Evolutionary conservation across 2,797 vertebrate species (phyloP), one percentile per base, ranked within the genome.

Genomic region (Dendrocincla tyrannina): DNA sequence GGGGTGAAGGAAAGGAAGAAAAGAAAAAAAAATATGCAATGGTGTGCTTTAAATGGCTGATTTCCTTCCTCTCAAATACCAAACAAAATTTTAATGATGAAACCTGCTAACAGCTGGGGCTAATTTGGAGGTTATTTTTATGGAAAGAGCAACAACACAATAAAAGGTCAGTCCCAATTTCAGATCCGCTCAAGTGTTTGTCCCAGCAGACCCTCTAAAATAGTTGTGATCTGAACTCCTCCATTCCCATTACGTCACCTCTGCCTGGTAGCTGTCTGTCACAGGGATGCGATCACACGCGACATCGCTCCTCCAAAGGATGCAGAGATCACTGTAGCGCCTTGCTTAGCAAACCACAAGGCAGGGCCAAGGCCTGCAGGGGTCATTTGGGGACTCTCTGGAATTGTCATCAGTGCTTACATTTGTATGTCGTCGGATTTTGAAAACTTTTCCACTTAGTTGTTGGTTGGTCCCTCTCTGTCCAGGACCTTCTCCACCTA

Each of bases 71-170:
- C 53, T 90, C 70, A 78, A 84, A 97, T 86, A 93, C 73, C 69
- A 92, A 95, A 95, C 79, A 91, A 94, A 88, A 67, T 74, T 91
- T 89, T 94, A 94, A 84, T 70, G 88, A 95, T 94, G 92, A 96
- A 97, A 95, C 91, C 95, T 96, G 92, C 84, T 95, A 95, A 88
- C 95, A 97, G 94, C 95, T 97, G 96, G 91, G 88, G 81, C 70
- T 96, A 90, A 96, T 96, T 96, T 96, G 81, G 74, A 96, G 70
- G 88, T 96, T 97, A 95, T 96, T 97, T 96, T 96, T 96, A 95
- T 19, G 58, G 66, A 42, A 91, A 95, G 30, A 95, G 70, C 85
- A 92, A 91, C 70, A 94, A 93, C 84, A 89, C 92, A 96, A 91
- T 97, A 94, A 97, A 96, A 97, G 49, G 42, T 85, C 91, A 92